phyloP scores from a whole-genome alignment of 2,888 invertebrate genomes.

The Hemithea aestivaria region DNA sequence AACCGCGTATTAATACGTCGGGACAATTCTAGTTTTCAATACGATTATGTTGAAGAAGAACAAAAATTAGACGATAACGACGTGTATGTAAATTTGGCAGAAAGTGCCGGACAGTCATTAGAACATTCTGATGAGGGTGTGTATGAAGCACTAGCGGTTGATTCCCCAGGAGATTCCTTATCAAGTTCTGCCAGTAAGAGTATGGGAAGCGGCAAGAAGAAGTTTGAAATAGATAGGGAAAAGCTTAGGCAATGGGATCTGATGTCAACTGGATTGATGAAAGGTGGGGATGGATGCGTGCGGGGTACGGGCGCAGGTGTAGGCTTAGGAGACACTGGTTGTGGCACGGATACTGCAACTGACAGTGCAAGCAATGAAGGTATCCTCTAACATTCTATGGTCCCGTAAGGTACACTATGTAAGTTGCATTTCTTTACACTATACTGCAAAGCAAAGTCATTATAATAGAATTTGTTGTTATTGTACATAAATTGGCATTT shows the following conservation, averaged over 20 bases:
- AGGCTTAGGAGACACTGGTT: conserved; percentile 55
- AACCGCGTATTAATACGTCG: conserved; percentile 63
- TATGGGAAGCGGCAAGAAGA: conserved; percentile 50
- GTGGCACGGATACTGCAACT: conserved; percentile 66
- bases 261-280: conserved; percentile 89
- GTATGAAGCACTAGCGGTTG: conserved; percentile 58
- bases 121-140: conserved; percentile 72
- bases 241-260: conserved; percentile 93
- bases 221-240: conserved; percentile 88
- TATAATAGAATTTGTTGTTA: conserved; percentile 31
- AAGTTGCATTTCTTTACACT: conserved; percentile 65
- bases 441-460: conserved; percentile 70
- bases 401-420: conserved; percentile 70
- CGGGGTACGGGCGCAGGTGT: conserved; percentile 56
- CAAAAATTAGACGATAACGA: conserved; percentile 68
- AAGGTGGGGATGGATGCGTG: conserved; percentile 60
- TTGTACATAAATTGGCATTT: conserved; percentile 57
- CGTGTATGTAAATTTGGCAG: conserved; percentile 74
- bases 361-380: conserved; percentile 74
- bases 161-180: conserved; percentile 42
- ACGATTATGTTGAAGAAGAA: conserved; percentile 42
- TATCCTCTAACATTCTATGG: conserved; percentile 73
- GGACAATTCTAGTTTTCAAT: conserved; percentile 36
- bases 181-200: conserved; percentile 23
- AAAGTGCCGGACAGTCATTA: conserved; percentile 41